Percentiles rank a stretch among this genome's conserved stretches.
These are phyloP conservation scores for Drosophila rhopaloa DNA, from an alignment of 1,140 invertebrate species.

Conservation along the genomic window DNA sequence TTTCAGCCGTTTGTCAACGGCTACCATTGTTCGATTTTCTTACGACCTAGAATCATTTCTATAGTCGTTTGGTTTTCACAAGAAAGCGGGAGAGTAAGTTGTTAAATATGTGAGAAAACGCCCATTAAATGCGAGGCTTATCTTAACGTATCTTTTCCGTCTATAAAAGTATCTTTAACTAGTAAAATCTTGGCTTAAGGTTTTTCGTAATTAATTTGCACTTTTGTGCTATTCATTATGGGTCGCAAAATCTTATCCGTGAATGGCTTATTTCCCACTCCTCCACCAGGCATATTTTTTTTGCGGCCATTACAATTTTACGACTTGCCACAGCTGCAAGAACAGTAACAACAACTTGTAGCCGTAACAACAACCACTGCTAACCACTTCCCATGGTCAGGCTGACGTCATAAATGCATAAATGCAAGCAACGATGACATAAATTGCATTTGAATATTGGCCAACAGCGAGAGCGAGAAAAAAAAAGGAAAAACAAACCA, in stretches of 20 bases:
- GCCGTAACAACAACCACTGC: constrained; percentile 26
- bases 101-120: constrained; percentile 48
- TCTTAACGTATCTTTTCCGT: constrained; percentile 1
- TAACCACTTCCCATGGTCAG: constrained; percentile 70
- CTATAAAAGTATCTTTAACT: constrained; percentile 13
- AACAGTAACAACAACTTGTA: constrained; percentile 36
- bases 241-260: constrained; percentile 37
- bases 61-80: constrained; percentile 1
- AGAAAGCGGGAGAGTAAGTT: background rate
- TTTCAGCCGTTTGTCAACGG: constrained; percentile 72
- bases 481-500: constrained; percentile 36
- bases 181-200: constrained; percentile 12
- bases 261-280: constrained; percentile 48
- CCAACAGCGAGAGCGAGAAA: constrained; percentile 51
- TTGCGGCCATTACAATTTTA: constrained; percentile 47
- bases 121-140: constrained; percentile 18
- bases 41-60: constrained; percentile 26
- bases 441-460: constrained; percentile 82
- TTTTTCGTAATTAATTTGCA: constrained; percentile 49
- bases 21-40: constrained; percentile 57
- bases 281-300: constrained; percentile 19
- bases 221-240: constrained; percentile 39
- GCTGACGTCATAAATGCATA: constrained; percentile 75
- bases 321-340: constrained; percentile 53
- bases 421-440: constrained; percentile 72